phyloP scores from a whole-genome alignment of 2,797 vertebrate species.

The Microctenopoma stevenorrisi region DNA sequence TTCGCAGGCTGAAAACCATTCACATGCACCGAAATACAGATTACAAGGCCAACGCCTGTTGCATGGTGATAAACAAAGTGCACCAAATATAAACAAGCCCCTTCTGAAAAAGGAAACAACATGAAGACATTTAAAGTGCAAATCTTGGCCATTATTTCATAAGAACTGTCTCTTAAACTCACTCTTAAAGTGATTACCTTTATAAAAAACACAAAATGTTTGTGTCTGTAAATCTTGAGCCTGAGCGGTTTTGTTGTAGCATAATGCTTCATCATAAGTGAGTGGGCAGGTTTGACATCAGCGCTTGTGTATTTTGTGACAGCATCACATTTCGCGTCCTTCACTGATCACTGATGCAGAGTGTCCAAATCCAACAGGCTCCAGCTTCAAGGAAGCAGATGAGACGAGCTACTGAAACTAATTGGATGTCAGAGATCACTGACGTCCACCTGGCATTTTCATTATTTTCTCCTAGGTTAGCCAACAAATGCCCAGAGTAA shows the following conservation, averaged over 20 bases:
- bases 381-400: constrained; percentile 39
- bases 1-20: constrained; percentile 49
- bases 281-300: constrained; percentile 16
- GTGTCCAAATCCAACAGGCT: constrained; percentile 18
- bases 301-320: constrained; percentile 28
- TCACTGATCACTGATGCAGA: constrained; percentile 18
- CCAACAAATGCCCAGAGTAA: constrained; percentile 38
- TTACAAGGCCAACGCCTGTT: constrained; percentile 25
- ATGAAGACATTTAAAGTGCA: background rate
- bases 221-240: background rate
- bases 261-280: constrained; percentile 9
- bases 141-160: constrained; percentile 6
- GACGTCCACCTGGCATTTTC: constrained; percentile 44
- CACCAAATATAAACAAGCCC: constrained; percentile 4
- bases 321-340: constrained; percentile 38
- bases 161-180: constrained; percentile 4
- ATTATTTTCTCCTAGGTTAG: constrained; percentile 47
- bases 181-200: background rate
- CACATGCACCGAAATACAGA: constrained; percentile 40
- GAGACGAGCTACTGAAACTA: constrained; percentile 48
- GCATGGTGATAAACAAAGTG: constrained; percentile 28
- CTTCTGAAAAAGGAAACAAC: constrained; percentile 14
- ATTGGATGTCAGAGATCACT: constrained; percentile 52
- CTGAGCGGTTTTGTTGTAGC: constrained; percentile 5
- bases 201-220: constrained; percentile 4